A percentile compares a stretch with the other conserved stretches of the same genome.
Conservation (phyloP, 1,140 invertebrate species). For the Coelopa frigida region DNA sequence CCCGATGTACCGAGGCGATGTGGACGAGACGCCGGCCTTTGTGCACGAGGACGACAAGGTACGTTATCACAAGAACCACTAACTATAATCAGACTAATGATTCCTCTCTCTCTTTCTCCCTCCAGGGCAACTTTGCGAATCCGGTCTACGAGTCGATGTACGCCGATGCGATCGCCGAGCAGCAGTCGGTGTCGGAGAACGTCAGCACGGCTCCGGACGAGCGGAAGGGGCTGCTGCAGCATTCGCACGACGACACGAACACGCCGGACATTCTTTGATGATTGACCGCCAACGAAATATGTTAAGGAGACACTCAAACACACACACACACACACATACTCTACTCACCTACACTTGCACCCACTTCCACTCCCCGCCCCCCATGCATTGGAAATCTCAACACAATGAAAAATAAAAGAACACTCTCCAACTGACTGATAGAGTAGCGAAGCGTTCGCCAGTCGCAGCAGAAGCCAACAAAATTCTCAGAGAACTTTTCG, state of each 20-base stretch:
- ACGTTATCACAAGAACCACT: conserved; percentile 15
- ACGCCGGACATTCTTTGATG: conserved; percentile 44
- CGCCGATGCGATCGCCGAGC: conserved; percentile 44
- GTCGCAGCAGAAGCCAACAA: too few relatives aligned
- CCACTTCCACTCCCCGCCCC: too few relatives aligned
- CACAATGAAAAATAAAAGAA: too few relatives aligned
- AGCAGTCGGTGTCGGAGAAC: conserved; percentile 24
- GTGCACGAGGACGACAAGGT: conserved; percentile 56
- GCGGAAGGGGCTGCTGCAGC: conserved; percentile 37
- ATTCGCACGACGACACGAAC: conserved; percentile 40
- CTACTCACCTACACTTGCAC: too few relatives aligned
- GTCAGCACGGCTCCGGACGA: conserved; percentile 39
- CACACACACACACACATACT: too few relatives aligned
- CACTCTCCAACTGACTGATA: too few relatives aligned
- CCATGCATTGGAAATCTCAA: too few relatives aligned
- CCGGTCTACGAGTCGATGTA: conserved; percentile 79
- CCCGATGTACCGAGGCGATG: conserved; percentile 72
- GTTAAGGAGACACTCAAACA: conserved; percentile 26
- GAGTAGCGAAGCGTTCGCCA: too few relatives aligned
- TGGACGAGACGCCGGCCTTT: conserved; percentile 55
- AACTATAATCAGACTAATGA: conserved; percentile 6
- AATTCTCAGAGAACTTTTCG: too few relatives aligned
- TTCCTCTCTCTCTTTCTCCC: too few relatives aligned
- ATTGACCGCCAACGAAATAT: conserved; percentile 27
- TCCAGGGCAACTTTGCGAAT: conserved; percentile 66